Conservation (phyloP, 2,113 vertebrate species). For the Lepus europaeus region DNA sequence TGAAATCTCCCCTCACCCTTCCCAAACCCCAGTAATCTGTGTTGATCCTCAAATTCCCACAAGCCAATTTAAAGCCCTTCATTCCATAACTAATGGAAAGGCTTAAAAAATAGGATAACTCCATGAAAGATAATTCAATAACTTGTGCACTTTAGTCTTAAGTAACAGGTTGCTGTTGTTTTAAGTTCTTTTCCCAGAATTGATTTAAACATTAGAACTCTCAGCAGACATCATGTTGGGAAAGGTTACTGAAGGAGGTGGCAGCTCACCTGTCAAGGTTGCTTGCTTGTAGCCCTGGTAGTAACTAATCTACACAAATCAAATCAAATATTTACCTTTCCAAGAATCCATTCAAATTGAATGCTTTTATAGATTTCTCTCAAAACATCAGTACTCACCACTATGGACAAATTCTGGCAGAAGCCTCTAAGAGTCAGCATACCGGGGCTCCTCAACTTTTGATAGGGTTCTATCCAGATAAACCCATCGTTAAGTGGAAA, state of each 20-base stretch:
- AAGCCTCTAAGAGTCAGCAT: background rate
- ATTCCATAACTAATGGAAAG: background rate
- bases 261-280: background rate
- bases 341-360: slow-evolving; percentile 45
- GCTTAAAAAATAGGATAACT: background rate
- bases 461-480: background rate
- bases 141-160: background rate
- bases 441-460: background rate
- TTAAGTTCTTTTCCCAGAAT: background rate
- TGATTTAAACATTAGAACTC: background rate
- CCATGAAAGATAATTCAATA: background rate
- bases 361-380: slow-evolving; percentile 3
- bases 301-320: slow-evolving; percentile 1
- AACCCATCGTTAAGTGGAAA: background rate
- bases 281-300: background rate
- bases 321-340: slow-evolving; percentile 44
- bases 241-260: background rate
- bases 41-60: background rate
- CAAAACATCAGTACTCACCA: background rate
- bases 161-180: background rate
- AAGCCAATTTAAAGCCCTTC: background rate
- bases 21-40: background rate
- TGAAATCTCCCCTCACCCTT: background rate
- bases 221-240: background rate
- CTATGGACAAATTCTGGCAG: slow-evolving; percentile 1